Conservation (phyloP, 2,113 vertebrate genomes). For the Macrotus californicus region DNA sequence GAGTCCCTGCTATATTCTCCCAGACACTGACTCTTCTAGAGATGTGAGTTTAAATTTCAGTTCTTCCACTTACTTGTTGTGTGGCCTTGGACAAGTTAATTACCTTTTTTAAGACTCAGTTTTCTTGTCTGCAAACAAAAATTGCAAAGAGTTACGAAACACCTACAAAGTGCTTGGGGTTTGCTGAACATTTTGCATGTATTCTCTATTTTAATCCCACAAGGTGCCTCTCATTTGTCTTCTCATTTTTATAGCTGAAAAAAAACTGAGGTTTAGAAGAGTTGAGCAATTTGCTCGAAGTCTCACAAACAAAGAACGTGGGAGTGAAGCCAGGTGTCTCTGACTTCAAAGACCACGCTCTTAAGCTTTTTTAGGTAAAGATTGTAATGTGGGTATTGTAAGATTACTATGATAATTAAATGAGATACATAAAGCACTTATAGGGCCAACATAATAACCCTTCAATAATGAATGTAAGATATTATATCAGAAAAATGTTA, state of each 20-base stretch:
- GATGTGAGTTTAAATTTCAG: background rate
- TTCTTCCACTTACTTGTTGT: background rate
- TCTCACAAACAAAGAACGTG: background rate
- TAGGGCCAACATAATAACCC: background rate
- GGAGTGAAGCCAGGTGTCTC: background rate
- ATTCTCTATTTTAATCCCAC: background rate
- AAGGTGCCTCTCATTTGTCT: background rate
- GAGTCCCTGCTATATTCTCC: background rate
- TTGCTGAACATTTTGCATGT: background rate
- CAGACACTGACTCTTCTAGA: background rate
- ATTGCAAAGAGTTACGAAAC: background rate
- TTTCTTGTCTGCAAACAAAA: background rate
- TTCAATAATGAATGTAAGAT: background rate
- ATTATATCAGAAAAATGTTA: background rate
- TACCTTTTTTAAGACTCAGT: background rate
- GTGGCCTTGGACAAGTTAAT: background rate
- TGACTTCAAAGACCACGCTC: background rate
- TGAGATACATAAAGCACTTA: background rate
- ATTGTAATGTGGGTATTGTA: background rate
- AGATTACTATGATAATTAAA: background rate
- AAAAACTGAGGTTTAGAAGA: background rate
- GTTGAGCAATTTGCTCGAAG: background rate
- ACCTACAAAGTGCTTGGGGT: background rate
- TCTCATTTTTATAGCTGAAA: background rate
- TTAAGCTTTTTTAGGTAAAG: background rate